Evolutionary conservation across 2,113 vertebrate genomes (phyloP).

Genomic region (Petrocephalus zakoni): DNA sequence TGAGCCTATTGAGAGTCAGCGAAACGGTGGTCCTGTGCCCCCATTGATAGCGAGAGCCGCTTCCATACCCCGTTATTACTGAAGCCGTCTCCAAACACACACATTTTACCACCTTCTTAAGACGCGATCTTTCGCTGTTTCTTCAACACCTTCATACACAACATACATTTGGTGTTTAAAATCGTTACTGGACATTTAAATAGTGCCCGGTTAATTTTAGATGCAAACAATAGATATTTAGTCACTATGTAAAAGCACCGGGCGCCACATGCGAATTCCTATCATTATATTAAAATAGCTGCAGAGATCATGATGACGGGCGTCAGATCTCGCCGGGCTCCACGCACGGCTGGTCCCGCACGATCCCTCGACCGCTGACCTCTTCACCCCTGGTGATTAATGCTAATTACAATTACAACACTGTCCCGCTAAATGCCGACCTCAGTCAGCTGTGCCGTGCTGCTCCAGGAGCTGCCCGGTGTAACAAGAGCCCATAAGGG

Average conservation of each 20-base stretch:
- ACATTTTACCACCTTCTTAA: neutral
- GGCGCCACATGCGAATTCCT: neutral
- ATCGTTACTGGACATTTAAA: no score
- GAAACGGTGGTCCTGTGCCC: neutral
- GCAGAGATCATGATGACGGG: neutral
- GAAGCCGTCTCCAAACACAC: neutral
- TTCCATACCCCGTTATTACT: neutral
- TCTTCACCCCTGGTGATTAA: conserved; percentile 55
- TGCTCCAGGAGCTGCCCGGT: conserved; percentile 64
- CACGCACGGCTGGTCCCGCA: neutral
- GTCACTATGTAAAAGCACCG: neutral
- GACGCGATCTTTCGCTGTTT: neutral
- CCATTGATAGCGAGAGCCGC: neutral
- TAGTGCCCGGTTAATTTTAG: neutral
- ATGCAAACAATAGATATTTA: neutral
- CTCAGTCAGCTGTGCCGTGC: conserved; percentile 52
- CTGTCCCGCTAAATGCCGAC: conserved; percentile 23
- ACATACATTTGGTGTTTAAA: neutral
- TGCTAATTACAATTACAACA: conserved; percentile 55
- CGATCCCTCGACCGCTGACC: conserved; percentile 27
- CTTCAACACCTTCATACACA: neutral
- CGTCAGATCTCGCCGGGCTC: neutral
- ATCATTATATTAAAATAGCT: neutral
- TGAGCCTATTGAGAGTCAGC: neutral
- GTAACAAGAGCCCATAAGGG: conserved; percentile 52